Conservation (phyloP, 2,113 vertebrate genomes). For the Spea bombifrons region DNA sequence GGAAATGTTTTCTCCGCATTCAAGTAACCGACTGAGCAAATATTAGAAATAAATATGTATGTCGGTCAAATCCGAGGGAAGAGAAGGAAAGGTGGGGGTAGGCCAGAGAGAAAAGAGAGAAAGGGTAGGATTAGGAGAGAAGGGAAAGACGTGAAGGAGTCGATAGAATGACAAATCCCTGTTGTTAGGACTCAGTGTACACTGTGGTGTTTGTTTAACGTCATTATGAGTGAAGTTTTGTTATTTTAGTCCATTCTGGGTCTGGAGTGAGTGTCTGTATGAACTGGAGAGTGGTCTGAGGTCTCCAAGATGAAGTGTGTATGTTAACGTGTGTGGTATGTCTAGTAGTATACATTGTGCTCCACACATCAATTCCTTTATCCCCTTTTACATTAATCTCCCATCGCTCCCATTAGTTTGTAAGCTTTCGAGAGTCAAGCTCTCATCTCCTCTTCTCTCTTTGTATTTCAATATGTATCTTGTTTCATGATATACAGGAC, state of each 20-base stretch:
- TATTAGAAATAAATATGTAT: neutral
- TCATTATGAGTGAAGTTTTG: conserved; percentile 26
- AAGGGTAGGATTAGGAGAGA: neutral
- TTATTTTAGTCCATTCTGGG: conserved; percentile 14
- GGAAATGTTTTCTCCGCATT: neutral
- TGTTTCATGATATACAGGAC: no score
- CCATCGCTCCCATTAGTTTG: no score
- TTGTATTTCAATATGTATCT: no score
- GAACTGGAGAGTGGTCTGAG: conserved; percentile 1
- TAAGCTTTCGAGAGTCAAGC: no score
- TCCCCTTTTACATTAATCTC: no score
- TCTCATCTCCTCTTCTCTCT: no score
- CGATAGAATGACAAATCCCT: neutral
- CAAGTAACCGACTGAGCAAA: conserved; percentile 4
- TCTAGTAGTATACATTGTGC: no score
- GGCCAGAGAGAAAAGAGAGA: neutral
- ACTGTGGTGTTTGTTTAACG: conserved; percentile 22
- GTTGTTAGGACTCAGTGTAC: neutral
- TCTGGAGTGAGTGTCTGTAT: conserved; percentile 15
- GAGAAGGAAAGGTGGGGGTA: neutral
- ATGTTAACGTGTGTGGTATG: no score
- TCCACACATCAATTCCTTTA: no score
- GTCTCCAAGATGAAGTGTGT: conserved; percentile 10
- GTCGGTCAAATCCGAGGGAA: neutral
- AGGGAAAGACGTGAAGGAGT: neutral